Conservation (phyloP, 2,113 vertebrate genomes). For the Oenanthe melanoleuca region DNA sequence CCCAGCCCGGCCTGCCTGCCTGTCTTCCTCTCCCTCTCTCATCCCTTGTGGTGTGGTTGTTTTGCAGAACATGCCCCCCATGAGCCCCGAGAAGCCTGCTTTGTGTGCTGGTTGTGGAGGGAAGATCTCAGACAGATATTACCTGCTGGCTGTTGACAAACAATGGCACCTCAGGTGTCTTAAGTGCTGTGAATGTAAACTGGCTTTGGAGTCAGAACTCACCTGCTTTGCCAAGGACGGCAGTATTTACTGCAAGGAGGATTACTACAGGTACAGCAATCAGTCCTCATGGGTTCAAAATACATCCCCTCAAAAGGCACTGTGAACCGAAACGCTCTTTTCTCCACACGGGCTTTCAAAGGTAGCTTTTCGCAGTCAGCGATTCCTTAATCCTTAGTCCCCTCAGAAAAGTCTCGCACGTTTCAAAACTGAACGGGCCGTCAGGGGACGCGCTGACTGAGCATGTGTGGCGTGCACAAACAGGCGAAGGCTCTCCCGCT, state of each 20-base stretch:
- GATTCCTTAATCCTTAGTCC: not conserved
- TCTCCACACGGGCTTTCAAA: not conserved
- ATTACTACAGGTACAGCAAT: slow-evolving; percentile 95
- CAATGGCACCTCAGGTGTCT: slow-evolving; percentile 99
- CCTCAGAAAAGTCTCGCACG: not conserved
- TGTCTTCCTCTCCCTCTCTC: not conserved
- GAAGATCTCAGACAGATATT: slow-evolving; percentile 98
- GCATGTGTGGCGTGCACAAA: not conserved
- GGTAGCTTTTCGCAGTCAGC: not conserved
- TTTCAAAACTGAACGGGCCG: not conserved
- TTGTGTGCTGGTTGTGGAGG: slow-evolving; percentile 97
- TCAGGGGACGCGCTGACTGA: not conserved
- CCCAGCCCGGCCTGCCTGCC: not conserved
- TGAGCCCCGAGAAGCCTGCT: slow-evolving; percentile 97
- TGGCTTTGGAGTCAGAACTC: slow-evolving; percentile 96
- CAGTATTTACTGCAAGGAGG: slow-evolving; percentile 99
- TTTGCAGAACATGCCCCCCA: slow-evolving; percentile 91
- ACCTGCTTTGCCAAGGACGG: slow-evolving; percentile 99
- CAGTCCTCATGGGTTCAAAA: not conserved
- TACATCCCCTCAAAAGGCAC: not conserved
- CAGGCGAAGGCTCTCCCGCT: not conserved
- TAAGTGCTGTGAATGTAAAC: slow-evolving; percentile 99
- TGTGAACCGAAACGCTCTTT: not conserved
- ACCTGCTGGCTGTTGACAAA: slow-evolving; percentile 98
- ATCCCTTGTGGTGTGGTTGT: slow-evolving; percentile 48